phyloP scores from a whole-genome alignment of 2,797 vertebrate species.

The Phataginus tetradactyla region DNA sequence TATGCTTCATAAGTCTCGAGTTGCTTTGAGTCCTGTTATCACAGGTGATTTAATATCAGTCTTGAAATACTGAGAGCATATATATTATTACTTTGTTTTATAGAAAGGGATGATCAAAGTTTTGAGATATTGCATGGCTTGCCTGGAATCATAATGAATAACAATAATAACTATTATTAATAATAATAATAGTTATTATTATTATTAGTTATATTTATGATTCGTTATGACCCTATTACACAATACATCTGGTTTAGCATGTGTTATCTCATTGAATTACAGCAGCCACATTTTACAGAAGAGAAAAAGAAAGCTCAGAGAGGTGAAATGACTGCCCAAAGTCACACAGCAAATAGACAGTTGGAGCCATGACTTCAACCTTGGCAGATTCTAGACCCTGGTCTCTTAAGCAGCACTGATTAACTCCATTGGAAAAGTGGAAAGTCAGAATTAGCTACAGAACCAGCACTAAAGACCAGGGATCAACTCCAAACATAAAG shows the following conservation, averaged over 20 bases:
- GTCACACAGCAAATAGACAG: not conserved
- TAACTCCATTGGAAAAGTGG: not conserved
- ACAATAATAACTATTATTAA: not conserved
- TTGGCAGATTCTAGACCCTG: not conserved
- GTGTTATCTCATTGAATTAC: not conserved
- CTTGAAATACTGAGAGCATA: not conserved
- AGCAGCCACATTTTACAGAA: not conserved
- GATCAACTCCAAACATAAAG: not conserved
- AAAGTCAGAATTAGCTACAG: not conserved
- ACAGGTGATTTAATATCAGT: constrained; percentile 5
- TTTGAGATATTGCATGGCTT: constrained; percentile 15
- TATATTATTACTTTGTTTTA: not conserved
- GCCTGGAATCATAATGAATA: not conserved
- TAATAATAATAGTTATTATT: too few species aligned
- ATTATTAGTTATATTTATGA: not conserved
- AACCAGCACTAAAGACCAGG: not conserved
- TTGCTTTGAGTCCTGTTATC: not conserved
- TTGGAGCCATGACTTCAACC: not conserved
- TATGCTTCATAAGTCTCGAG: not conserved
- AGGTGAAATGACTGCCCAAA: not conserved
- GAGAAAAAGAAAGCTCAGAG: not conserved
- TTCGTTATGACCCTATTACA: not conserved
- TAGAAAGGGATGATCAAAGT: not conserved
- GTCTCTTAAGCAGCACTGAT: not conserved
- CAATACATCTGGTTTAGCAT: not conserved